Conservation (phyloP, 2,797 vertebrate genomes). For the Champsocephalus gunnari region DNA sequence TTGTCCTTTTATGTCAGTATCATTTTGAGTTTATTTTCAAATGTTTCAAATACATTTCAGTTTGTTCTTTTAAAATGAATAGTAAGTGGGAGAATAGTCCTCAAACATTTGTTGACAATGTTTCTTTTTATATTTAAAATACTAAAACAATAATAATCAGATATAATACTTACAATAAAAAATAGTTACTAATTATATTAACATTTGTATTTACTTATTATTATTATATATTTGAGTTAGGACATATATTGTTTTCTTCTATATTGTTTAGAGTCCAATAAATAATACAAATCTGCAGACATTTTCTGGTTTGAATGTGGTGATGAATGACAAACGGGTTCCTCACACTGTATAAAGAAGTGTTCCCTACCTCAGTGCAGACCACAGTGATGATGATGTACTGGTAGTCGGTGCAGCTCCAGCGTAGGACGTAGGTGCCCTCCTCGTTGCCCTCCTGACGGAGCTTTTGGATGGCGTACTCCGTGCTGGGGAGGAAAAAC, state of each 20-base stretch:
- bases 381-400: slow-evolving; percentile 97
- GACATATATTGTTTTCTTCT: too few species aligned
- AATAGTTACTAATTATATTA: background rate
- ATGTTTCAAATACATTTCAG: background rate
- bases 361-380: slow-evolving; percentile 88
- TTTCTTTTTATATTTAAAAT: background rate
- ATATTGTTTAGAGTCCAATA: too few species aligned
- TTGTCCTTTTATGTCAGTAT: background rate
- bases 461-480: slow-evolving; percentile 94
- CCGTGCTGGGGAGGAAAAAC: slow-evolving; percentile 85
- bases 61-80: background rate
- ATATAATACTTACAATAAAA: background rate
- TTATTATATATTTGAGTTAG: background rate
- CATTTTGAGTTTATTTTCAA: background rate
- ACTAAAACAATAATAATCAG: too few species aligned
- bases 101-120: background rate
- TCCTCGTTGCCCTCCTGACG: slow-evolving; percentile 94
- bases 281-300: too few species aligned
- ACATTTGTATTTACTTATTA: background rate
- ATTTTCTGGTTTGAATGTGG: too few species aligned
- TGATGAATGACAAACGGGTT: background rate
- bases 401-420: slow-evolving; percentile 96
- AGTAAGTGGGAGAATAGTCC: background rate
- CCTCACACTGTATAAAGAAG: background rate
- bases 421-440: slow-evolving; percentile 93